Base-by-base conservation (phyloP, 1,140 invertebrate genomes). In the Pseudoatta argentina region DNA sequence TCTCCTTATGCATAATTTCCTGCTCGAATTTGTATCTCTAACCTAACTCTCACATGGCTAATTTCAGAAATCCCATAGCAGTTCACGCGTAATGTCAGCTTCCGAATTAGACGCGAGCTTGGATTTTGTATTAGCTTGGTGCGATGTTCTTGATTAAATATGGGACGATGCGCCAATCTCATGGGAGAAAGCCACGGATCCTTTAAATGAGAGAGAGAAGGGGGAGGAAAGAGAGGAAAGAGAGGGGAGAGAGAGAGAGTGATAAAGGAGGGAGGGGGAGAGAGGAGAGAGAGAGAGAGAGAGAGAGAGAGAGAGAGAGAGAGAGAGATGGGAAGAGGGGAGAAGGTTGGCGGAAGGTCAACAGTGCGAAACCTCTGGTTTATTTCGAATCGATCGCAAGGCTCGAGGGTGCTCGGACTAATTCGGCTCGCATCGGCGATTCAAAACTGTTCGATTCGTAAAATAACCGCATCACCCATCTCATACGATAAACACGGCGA, bases 371-470 rank as follows among this genome's bases (percentile, higher is more conserved):
- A 66, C 57, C 71, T 82, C 85, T 57, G 59, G 55, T 79, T 39
- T 75, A 87, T 78, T 79, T 77, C 57, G 30, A 91, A 91, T 91
- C 89, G 89, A 91, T 91, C 72, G 81, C 55, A 21, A 21, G n/a
- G 59, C 59, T 89, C 88, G 88, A 79, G 78, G 39, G 10, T 44
- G 21, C 48, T 91, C 89, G 89, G 89, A 44, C 89, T 86, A 90
- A 91, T 91, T 91, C 89, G 89, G 89, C 78, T 66, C 61, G 48
- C 51, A 78, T 88, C 89, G 89, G 55, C 44, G 75, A 89, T 91
- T 91, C 89, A 90, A 91, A 91, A 85, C 73, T 90, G 81, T 88
- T 91, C 89, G 89, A 91, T 90, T 88, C 67, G 61, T 21, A 76
- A 87, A 89, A 59, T 86, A 86, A 79, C 69, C 81, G 63, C 24